Percentiles rank a stretch among this genome's conserved stretches.
Conservation (phyloP, 1,140 invertebrate genomes). For the Aphelinus atriplicis region DNA sequence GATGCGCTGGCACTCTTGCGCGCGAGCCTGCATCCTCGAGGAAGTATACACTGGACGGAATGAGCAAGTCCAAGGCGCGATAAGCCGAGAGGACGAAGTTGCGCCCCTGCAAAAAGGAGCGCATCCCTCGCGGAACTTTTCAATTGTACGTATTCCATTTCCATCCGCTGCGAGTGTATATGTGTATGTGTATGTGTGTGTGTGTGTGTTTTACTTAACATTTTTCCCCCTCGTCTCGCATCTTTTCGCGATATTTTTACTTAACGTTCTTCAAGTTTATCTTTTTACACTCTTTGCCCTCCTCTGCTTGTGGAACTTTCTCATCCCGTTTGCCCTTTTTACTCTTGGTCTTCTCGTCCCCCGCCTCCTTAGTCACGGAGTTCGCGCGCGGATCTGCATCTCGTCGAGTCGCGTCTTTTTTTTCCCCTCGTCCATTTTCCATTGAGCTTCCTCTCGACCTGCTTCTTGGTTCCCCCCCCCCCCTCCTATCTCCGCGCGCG, state of each 20-base stretch:
- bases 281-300: conserved; percentile 27
- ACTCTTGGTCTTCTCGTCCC: not conserved
- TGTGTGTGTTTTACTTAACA: not conserved
- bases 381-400: conserved; percentile 11
- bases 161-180: not conserved
- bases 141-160: conserved; percentile 11
- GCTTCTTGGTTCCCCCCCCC: too few species aligned
- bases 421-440: not conserved
- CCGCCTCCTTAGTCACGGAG: not conserved
- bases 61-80: too few species aligned
- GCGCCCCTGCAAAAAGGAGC: not conserved
- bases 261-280: conserved; percentile 32
- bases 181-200: not conserved
- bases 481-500: too few species aligned
- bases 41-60: too few species aligned
- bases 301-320: conserved; percentile 20
- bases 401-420: not conserved
- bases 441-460: not conserved
- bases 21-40: too few species aligned
- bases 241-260: conserved; percentile 31
- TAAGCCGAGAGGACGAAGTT: not conserved
- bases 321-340: conserved; percentile 17
- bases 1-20: not conserved
- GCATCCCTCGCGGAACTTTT: conserved; percentile 5
- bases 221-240: conserved; percentile 22